Evolutionary conservation across 2,888 invertebrate genomes (phyloP), one percentile per base, ranked within the genome.

Genomic region (Mermis nigrescens): DNA sequence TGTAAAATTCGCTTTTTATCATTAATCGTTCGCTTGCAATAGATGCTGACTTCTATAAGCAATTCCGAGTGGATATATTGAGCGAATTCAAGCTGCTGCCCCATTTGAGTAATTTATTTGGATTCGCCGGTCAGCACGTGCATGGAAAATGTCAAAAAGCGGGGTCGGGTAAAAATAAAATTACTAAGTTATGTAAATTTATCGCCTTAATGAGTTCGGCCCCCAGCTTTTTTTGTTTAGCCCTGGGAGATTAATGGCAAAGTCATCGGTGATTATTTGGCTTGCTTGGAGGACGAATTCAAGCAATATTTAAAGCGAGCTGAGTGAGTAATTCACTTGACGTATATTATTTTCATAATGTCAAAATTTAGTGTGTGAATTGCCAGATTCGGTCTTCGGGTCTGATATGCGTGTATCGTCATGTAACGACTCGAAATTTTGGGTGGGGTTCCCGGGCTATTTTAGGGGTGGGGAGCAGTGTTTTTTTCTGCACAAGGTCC

Each of bases 91-190:
- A 64, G 55, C 73, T 87, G 76, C 81, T 81, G 64, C 94, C 94
- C 0, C 91, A 95, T 76, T 78, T 95, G 65, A n/a, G 81, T 89
- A 1, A 80, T 98, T 64, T 95, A 95, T 71, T 77, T 98, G 70
- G 94, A 98, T 75, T 77, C 83, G 24, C 83, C 89, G 2, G 83
- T 85, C 1, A 74, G 80, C 12, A 78, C 77, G 68, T 79, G 84
- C 1, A 69, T 81, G 73, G 80, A 84, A 66, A 81, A 83, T 51
- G 82, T 94, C 64, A 82, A 83, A 70, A 78, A 81, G 32, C 81
- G 89, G 60, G 74, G 73, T 64, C 69, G 72, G 62, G 77, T 78
- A 65, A 66, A 73, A 62, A 27, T 31, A 22, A 48, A 7, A 22
- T 7, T 19, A 7, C n/a, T 19, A 48, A 29, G 1, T 45, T 31